These are phyloP conservation scores for Mycalesis mineus DNA, from an alignment of 2,888 invertebrate species.

Conservation along the genomic window DNA sequence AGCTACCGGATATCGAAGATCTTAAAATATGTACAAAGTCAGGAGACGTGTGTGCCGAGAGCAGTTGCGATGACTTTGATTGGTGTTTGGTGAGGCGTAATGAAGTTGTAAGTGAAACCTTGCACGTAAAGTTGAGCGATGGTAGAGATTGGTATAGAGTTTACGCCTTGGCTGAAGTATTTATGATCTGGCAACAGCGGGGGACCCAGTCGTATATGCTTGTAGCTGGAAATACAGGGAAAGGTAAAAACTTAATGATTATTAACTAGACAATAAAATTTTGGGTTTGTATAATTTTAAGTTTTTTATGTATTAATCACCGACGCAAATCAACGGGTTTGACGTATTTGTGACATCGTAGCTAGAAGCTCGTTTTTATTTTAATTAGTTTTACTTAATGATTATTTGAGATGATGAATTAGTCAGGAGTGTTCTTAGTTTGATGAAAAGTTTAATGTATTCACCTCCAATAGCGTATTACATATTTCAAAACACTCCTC, in stretches of 20 bases:
- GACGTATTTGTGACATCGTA: too few species aligned
- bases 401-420: too few species aligned
- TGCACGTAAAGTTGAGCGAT: conserved; percentile 52
- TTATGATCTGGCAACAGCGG: conserved; percentile 61
- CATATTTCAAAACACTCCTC: too few species aligned
- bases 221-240: conserved; percentile 87
- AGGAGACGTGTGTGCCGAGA: conserved; percentile 26
- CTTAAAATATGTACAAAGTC: conserved; percentile 36
- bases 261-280: too few species aligned
- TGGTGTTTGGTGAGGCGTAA: conserved; percentile 40
- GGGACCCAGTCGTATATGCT: conserved; percentile 76
- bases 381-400: too few species aligned
- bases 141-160: conserved; percentile 74
- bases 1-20: conserved; percentile 57
- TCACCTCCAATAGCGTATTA: too few species aligned
- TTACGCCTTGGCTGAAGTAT: conserved; percentile 64
- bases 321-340: too few species aligned
- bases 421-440: too few species aligned
- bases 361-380: too few species aligned
- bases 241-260: conserved; percentile 78
- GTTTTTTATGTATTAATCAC: too few species aligned
- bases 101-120: conserved; percentile 18
- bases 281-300: too few species aligned
- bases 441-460: too few species aligned
- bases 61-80: conserved; percentile 32